A percentile compares a stretch with the other conserved stretches of the same genome.
Conservation (phyloP, 2,888 invertebrate species). For the Sminthurides aquaticus region DNA sequence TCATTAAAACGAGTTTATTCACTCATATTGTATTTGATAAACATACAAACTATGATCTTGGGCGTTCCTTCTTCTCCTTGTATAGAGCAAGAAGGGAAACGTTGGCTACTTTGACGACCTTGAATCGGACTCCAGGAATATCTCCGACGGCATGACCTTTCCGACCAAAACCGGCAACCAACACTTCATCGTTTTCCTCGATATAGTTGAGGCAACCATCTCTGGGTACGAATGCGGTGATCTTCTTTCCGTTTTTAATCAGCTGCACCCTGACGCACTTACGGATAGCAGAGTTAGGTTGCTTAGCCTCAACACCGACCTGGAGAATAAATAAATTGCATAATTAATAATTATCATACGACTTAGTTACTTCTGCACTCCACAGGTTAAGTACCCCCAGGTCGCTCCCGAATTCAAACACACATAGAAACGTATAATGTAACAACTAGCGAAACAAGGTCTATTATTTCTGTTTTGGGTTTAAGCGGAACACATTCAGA, state of each 20-base stretch:
- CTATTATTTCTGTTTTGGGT: too few relatives aligned
- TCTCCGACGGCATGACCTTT: constrained; percentile 99
- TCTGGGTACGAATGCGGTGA: constrained; percentile 98
- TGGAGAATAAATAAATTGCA: too few relatives aligned
- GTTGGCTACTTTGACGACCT: constrained; percentile 99
- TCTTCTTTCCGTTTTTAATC: constrained; percentile 99
- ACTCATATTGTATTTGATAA: too few relatives aligned
- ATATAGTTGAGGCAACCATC: constrained; percentile 99
- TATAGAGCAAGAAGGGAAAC: constrained; percentile 96
- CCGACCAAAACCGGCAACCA: constrained; percentile 98
- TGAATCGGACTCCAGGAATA: constrained; percentile 84
- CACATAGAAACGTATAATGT: too few relatives aligned
- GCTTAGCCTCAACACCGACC: constrained; percentile 95
- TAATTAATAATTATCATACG: too few relatives aligned
- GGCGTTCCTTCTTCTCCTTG: constrained; percentile 99
- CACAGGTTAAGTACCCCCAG: too few relatives aligned
- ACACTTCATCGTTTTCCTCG: constrained; percentile 99
- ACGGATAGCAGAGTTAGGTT: constrained; percentile 99
- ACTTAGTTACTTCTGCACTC: too few relatives aligned
- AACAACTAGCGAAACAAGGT: too few relatives aligned
- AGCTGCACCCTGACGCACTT: constrained; percentile 98
- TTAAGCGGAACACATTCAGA: too few relatives aligned
- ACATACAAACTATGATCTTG: constrained; percentile 95
- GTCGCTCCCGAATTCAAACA: too few relatives aligned
- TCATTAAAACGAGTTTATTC: too few relatives aligned